Percentiles rank a stretch among this genome's conserved stretches.
phyloP scores from a whole-genome alignment of 1,140 invertebrate species.

The Bombus ignitus region DNA sequence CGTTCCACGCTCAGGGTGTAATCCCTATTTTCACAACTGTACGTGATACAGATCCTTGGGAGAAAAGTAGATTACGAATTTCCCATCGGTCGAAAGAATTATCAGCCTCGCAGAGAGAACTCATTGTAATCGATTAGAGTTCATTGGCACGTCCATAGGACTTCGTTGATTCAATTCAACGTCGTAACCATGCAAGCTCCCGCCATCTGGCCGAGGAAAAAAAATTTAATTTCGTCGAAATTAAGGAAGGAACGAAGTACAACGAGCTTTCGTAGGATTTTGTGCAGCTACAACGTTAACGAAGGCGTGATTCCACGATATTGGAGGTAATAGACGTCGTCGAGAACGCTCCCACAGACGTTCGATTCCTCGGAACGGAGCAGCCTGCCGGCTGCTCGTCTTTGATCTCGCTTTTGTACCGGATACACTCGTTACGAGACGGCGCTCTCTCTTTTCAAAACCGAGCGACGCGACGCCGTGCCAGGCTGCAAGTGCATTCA shows the following conservation, averaged over 20 bases:
- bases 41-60: background rate
- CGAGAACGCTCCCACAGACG: background rate
- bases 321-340: background rate
- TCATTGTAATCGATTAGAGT: background rate
- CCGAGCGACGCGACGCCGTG: background rate
- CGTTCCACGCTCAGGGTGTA: background rate
- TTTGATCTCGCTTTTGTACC: conserved; percentile 68
- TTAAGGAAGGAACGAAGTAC: background rate
- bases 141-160: background rate
- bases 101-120: background rate
- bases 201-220: background rate
- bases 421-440: conserved; percentile 64
- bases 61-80: background rate
- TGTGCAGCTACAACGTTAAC: background rate
- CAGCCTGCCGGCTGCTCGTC: conserved; percentile 21
- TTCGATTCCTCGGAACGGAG: conserved; percentile 35
- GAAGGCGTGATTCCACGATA: conserved; percentile 1
- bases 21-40: background rate
- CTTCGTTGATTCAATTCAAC: background rate
- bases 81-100: background rate
- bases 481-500: conserved; percentile 60
- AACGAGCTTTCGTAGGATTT: background rate
- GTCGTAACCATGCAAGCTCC: background rate
- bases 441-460: conserved; percentile 31
- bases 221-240: conserved; percentile 14